Evolutionary conservation across 23 tunicate genomes (phyloP).

Genomic region (Clavelina lepadiformis): DNA sequence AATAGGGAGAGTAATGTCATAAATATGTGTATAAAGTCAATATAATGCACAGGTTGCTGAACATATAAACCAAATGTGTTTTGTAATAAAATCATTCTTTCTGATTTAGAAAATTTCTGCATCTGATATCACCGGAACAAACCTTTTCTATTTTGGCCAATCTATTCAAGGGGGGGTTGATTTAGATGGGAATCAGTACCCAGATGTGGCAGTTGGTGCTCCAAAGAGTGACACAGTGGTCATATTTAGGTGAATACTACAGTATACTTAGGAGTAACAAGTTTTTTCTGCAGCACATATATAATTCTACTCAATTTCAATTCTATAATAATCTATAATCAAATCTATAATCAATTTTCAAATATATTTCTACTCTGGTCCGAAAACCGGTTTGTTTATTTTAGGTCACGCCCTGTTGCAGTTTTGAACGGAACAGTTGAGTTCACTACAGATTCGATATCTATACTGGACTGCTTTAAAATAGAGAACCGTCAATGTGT

Average conservation of each 20-base stretch:
- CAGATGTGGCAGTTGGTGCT: slow-evolving; percentile 81
- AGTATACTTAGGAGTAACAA: background rate
- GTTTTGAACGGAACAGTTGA: slow-evolving; percentile 8
- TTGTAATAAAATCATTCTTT: background rate
- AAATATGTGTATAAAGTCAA: too few species aligned
- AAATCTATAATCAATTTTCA: too few species aligned
- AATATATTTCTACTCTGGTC: too few species aligned
- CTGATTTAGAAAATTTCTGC: slow-evolving; percentile 45
- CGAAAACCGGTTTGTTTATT: too few species aligned
- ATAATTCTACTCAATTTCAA: background rate
- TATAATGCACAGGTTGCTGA: too few species aligned
- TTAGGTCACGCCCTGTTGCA: slow-evolving; percentile 53
- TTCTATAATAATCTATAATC: too few species aligned
- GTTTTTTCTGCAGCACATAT: background rate
- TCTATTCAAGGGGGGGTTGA: slow-evolving; percentile 74
- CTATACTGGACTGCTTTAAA: slow-evolving; percentile 29
- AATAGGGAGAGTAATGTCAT: too few species aligned
- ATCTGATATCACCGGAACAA: slow-evolving; percentile 10
- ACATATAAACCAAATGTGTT: too few species aligned
- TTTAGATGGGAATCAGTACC: slow-evolving; percentile 60
- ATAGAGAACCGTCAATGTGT: slow-evolving; percentile 19
- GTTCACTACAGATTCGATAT: slow-evolving; percentile 4
- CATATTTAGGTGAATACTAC: slow-evolving; percentile 38
- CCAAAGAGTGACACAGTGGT: slow-evolving; percentile 76
- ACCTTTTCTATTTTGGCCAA: slow-evolving; percentile 68